phyloP scores from a whole-genome alignment of 1,140 invertebrate species.

The Macrobrachium nipponense region DNA sequence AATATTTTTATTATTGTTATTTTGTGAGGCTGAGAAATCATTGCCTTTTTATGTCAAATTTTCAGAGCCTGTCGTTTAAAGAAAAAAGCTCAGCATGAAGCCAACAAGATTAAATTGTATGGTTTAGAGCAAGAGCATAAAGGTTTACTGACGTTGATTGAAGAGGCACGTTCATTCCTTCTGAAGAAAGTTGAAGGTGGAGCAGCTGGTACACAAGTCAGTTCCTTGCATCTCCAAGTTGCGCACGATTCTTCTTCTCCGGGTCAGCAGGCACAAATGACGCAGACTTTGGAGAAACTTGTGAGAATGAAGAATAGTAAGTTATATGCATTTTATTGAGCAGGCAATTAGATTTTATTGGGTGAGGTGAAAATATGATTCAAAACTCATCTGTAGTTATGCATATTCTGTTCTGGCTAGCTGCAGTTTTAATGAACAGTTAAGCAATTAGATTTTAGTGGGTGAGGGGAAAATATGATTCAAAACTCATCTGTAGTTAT shows the following conservation, averaged over 20 bases:
- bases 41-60: constrained; percentile 55
- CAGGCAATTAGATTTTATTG: no score
- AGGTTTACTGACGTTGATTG: constrained; percentile 76
- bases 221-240: constrained; percentile 8
- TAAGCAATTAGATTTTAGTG: no score
- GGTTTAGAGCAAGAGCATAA: constrained; percentile 93
- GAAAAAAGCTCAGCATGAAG: constrained; percentile 95
- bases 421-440: no score
- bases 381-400: no score
- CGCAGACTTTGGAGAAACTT: constrained; percentile 77
- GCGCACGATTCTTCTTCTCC: constrained; percentile 70
- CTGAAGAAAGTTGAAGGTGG: constrained; percentile 64
- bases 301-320: constrained; percentile 69
- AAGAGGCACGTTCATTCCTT: constrained; percentile 71
- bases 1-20: not conserved
- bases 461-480: no score
- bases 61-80: constrained; percentile 89
- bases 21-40: not conserved
- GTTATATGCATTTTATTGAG: constrained; percentile 68
- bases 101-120: constrained; percentile 93
- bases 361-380: no score
- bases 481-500: no score
- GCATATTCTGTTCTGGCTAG: no score
- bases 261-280: constrained; percentile 74
- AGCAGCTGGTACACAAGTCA: not conserved